Percentiles rank a stretch among this genome's conserved stretches.
These are phyloP conservation scores for Laterallus jamaicensis DNA, from an alignment of 2,113 vertebrate genomes.

Conservation along the genomic window DNA sequence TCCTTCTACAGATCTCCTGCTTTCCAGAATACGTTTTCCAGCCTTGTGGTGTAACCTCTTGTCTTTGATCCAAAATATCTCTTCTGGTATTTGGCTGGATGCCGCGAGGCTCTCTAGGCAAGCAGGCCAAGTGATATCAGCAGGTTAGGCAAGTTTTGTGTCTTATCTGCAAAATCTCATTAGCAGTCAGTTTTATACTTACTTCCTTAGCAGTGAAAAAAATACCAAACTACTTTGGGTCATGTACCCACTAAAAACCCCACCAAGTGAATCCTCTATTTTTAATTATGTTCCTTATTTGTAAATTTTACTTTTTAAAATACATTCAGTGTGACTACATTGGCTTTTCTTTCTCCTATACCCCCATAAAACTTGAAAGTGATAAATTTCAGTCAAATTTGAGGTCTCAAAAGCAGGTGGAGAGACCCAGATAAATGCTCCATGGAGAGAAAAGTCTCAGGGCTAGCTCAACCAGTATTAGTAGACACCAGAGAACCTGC, in stretches of 20 bases:
- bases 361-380: neutral
- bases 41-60: neutral
- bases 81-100: neutral
- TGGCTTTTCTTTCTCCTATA: neutral
- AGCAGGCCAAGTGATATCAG: neutral
- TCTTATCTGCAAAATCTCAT: neutral
- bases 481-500: neutral
- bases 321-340: neutral
- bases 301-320: neutral
- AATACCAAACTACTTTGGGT: neutral
- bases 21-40: neutral
- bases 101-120: neutral
- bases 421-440: neutral
- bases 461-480: neutral
- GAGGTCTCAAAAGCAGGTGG: neutral
- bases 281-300: neutral
- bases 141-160: neutral
- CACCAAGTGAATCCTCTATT: neutral
- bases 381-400: neutral
- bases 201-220: neutral
- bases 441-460: neutral
- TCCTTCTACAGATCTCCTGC: neutral
- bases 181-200: neutral
- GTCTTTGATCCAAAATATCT: neutral
- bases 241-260: neutral